Evolutionary conservation across 2,797 vertebrate species (phyloP), one percentile per base, ranked within the genome.

Genomic region (Babyrousa celebensis): DNA sequence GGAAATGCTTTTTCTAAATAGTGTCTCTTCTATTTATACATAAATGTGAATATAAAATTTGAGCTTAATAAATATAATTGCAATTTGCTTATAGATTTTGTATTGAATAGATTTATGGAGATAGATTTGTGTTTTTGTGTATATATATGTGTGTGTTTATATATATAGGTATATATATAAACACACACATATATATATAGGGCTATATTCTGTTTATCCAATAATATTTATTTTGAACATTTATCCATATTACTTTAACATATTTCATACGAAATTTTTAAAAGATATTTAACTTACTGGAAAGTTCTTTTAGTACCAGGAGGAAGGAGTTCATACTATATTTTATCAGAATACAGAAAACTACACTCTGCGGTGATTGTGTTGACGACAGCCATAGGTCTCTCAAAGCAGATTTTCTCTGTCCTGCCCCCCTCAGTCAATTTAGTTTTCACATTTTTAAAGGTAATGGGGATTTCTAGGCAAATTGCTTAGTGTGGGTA

Each of bases 401-500:
- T 5, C 20, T 40, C 25, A 71, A 56, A 93, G 32, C 17, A 40
- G 1, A 48, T 6, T 80, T 89, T 82, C 1, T 29, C 27, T 60
- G 27, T 2, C 3, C 65, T 86, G 23, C 12, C n/a, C 60, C 6
- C 9, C 6, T 70, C 3, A 1, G 6, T 43, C 71, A 88, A 75
- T 48, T 75, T 40, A 74, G 3, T 79, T 85, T 91, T 94, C 21
- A 16, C 54, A 62, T 89, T 93, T 96, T 96, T 89, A 60, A 97
- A 84, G 18, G 7, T 23, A 67, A 4, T 25, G 29, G 15, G 23
- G 62, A 7, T n/a, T 91, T 14, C 20, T 48, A 67, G 56, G 63
- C 3, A 83, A 79, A 56, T 85, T 78, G 7, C 32, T 43, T 54
- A 92, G n/a, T 48, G 1, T 23, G 25, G 14, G 88, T 63, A 70